A percentile compares a stretch with the other conserved stretches of the same genome.
These are phyloP conservation scores for Thereva unica DNA, from an alignment of 2,888 invertebrate genomes.

Conservation along the genomic window DNA sequence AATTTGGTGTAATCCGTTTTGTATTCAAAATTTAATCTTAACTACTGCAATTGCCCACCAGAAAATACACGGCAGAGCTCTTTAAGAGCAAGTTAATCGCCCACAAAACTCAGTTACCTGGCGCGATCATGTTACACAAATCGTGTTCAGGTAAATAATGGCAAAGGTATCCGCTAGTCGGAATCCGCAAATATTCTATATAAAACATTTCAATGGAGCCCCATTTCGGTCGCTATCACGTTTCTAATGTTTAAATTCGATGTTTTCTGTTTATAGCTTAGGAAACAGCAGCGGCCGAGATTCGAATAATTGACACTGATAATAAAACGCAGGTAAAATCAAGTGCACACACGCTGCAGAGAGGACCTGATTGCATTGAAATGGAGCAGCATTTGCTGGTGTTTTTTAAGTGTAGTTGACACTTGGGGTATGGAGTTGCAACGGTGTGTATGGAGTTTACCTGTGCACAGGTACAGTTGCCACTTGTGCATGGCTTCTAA, in stretches of 20 bases:
- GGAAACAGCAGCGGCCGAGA: too few relatives aligned
- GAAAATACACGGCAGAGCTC: background rate
- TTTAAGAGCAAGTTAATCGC: constrained; percentile 5
- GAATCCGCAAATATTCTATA: constrained; percentile 17
- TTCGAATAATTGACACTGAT: too few relatives aligned
- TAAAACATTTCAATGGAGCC: constrained; percentile 16
- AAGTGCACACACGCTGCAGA: constrained; percentile 2
- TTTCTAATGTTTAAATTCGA: constrained; percentile 26
- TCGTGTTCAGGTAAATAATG: too few relatives aligned
- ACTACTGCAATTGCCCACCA: background rate
- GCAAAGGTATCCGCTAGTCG: background rate
- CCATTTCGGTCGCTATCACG: constrained; percentile 26
- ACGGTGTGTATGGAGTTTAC: background rate
- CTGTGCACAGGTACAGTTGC: constrained; percentile 16
- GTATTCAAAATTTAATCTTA: constrained; percentile 27
- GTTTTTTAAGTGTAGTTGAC: background rate
- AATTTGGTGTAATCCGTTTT: constrained; percentile 16
- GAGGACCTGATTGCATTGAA: background rate
- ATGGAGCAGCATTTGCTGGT: background rate
- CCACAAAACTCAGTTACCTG: background rate
- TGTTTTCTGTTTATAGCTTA: constrained; percentile 14
- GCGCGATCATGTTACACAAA: constrained; percentile 18
- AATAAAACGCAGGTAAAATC: background rate
- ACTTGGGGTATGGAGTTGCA: too few relatives aligned
- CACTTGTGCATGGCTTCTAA: constrained; percentile 5